Base-by-base conservation (phyloP, 2,888 invertebrate genomes). In the Trachelus stipa region DNA sequence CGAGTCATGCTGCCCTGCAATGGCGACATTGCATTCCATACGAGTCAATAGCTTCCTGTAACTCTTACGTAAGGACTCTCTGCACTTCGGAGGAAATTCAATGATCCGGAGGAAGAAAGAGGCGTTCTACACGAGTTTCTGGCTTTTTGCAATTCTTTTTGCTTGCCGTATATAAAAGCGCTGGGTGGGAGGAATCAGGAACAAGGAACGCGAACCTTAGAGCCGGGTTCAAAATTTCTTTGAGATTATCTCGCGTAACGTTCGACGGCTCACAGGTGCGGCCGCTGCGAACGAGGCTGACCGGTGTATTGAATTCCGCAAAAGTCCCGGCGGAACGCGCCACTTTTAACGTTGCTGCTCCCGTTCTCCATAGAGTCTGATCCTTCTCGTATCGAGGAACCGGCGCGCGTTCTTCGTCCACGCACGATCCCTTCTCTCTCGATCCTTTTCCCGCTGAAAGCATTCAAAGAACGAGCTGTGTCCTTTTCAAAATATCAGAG, bases 291-390 rank as follows among this genome's bases (percentile, higher is more conserved):
- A 83, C 86, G 87, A 88, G 88, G 87, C 80, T 86, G 87, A 87
- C 87, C 84, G 84, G 86, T 86, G 81, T 88, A 88, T 88, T 85
- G 84, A 82, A 83, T 88, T 88, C 86, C 86, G 85, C 78, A 87
- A 88, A 87, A 88, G 85, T 84, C 80, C 78, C 79, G 78, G 83
- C 80, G 79, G 79, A 9, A 56, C 56, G 56, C 56, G 56, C 81
- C 82, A 81, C 83, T 81, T 80, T 83, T 75, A 80, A 75, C 81
- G 78, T 79, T 56, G 56, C 56, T 56, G 56, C 56, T 56, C 56
- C 56, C 56, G 23, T 56, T 56, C 56, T 56, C 23, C 23, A 40
- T 6, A 15, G 15, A 40, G 15, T 23, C 40, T 23, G 40, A 15
- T 15, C 40, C 40, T 40, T 40, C 15, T 6, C 40, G 40, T 23